phyloP scores from a whole-genome alignment of 2,113 vertebrate species.

The Strigops habroptila region DNA sequence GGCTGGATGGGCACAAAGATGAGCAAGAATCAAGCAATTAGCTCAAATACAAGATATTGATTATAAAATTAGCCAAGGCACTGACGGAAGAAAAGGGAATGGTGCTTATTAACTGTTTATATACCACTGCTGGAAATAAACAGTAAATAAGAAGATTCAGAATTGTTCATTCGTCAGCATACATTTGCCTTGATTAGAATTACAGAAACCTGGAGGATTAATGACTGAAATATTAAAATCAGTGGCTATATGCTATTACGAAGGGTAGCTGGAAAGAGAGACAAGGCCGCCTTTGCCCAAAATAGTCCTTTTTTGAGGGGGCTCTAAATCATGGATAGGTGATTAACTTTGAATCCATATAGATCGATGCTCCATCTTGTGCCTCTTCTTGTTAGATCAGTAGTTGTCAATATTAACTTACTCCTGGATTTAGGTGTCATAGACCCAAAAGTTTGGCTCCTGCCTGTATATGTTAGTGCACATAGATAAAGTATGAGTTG shows the following conservation, averaged over 20 bases:
- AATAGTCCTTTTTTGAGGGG: rapidly evolving
- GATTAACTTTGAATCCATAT: background rate
- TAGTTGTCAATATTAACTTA: background rate
- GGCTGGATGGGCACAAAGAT: background rate
- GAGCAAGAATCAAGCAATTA: background rate
- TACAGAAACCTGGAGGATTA: background rate
- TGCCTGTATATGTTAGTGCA: background rate
- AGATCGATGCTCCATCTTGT: background rate
- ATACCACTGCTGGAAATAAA: background rate
- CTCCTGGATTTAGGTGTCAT: background rate
- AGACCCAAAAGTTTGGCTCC: background rate
- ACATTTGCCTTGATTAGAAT: background rate
- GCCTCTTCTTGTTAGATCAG: background rate
- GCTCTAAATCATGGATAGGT: background rate
- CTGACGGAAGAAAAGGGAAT: background rate
- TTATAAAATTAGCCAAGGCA: slow-evolving; percentile 26
- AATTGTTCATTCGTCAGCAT: background rate
- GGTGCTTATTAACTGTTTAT: slow-evolving; percentile 27
- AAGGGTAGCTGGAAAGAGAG: background rate
- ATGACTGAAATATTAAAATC: background rate
- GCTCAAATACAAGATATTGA: background rate
- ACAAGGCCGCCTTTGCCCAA: background rate
- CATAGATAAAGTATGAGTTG: background rate
- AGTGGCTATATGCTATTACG: background rate
- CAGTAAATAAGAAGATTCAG: background rate